phyloP scores from a whole-genome alignment of 2,888 invertebrate species.

The Hermaeophaga mercurialis region DNA sequence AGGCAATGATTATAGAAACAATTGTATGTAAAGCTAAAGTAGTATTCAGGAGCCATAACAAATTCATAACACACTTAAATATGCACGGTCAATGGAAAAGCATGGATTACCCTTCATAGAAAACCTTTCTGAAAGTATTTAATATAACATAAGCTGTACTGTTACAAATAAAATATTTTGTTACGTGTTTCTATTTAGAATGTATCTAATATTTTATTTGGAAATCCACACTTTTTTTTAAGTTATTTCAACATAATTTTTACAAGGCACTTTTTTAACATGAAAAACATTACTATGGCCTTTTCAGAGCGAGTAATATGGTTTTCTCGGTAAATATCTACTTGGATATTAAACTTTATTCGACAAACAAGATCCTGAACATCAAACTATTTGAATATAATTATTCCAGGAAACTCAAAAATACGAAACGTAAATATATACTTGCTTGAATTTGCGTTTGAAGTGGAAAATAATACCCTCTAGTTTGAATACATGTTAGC shows the following conservation, averaged over 20 bases:
- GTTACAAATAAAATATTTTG: too few relatives aligned
- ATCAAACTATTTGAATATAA: constrained; percentile 21
- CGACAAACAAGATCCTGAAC: constrained; percentile 14
- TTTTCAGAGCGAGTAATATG: background rate
- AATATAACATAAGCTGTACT: too few relatives aligned
- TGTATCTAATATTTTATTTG: too few relatives aligned
- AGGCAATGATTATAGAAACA: constrained; percentile 9
- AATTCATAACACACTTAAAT: constrained; percentile 11
- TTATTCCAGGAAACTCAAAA: constrained; percentile 11
- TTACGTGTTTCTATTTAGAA: too few relatives aligned
- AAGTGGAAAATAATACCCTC: constrained; percentile 10
- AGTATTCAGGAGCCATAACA: constrained; percentile 2
- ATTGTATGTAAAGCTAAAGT: constrained; percentile 3
- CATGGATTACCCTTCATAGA: background rate
- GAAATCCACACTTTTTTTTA: too few relatives aligned
- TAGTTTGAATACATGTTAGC: constrained; percentile 11
- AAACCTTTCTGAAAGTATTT: too few relatives aligned
- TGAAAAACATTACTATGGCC: too few relatives aligned
- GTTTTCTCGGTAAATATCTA: constrained; percentile 9
- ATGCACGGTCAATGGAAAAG: constrained; percentile 3
- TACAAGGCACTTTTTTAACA: too few relatives aligned
- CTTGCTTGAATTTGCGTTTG: constrained; percentile 5
- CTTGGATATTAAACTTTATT: constrained; percentile 11
- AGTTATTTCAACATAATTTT: too few relatives aligned
- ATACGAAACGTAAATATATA: constrained; percentile 16